These are phyloP conservation scores for Accipiter virgatus DNA, from an alignment of 2,113 vertebrate species.

Conservation along the genomic window DNA sequence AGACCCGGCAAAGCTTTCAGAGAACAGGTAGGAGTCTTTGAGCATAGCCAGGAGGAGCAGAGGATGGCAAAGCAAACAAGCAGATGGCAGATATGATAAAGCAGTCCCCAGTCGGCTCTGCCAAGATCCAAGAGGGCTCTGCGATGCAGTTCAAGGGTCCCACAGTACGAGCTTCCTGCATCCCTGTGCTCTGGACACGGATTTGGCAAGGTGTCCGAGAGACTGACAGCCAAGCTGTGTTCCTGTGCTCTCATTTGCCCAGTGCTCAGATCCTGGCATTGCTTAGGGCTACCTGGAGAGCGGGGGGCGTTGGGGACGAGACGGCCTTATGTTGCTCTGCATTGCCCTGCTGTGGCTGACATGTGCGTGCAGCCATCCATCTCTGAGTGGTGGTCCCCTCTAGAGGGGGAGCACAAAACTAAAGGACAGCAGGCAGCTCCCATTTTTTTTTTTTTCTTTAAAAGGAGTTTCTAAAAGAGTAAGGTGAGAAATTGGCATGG, in stretches of 20 bases:
- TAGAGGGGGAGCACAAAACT: not conserved
- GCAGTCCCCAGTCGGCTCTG: not conserved
- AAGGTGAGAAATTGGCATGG: not conserved
- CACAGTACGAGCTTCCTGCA: constrained; percentile 13
- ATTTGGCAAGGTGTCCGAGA: not conserved
- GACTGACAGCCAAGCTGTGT: not conserved
- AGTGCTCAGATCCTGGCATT: not conserved
- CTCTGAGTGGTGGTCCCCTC: not conserved
- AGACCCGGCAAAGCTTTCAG: not conserved
- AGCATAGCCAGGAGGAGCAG: constrained; percentile 12
- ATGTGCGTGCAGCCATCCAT: fast-evolving
- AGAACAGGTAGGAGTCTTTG: constrained; percentile 54
- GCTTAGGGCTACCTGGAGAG: not conserved
- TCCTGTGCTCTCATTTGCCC: not conserved
- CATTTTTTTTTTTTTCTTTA: not conserved
- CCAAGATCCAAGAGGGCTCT: not conserved
- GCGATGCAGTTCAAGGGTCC: not conserved
- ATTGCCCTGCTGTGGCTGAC: not conserved
- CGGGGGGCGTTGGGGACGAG: not conserved
- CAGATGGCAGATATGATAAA: constrained; percentile 27
- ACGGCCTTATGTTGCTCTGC: not conserved
- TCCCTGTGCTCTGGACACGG: not conserved
- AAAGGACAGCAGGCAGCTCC: not conserved
- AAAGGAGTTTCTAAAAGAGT: not conserved
- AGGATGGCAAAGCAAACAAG: constrained; percentile 39